phyloP scores from a whole-genome alignment of 1,140 invertebrate species.

The Drosophila lacteicornis region DNA sequence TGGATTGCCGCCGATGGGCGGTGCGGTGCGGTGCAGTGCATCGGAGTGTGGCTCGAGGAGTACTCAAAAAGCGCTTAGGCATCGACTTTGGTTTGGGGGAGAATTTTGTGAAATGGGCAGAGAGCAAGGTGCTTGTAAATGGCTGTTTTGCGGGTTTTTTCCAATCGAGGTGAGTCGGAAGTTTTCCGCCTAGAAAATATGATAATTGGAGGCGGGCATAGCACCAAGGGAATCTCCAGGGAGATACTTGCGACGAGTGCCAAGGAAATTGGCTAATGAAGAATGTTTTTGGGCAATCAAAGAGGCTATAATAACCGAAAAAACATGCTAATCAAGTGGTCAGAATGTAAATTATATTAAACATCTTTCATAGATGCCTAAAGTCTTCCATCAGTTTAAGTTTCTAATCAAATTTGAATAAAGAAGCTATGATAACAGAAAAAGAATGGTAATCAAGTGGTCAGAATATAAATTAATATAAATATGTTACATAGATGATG shows the following conservation, averaged over 20 bases:
- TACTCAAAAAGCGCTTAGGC: slow-evolving; percentile 67
- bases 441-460: too few relatives aligned
- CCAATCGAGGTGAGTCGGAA: slow-evolving; percentile 44
- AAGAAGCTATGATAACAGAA: too few relatives aligned
- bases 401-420: too few relatives aligned
- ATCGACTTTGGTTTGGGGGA: background rate
- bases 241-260: background rate
- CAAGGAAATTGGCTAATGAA: slow-evolving; percentile 20
- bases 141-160: slow-evolving; percentile 37
- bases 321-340: slow-evolving; percentile 1
- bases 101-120: background rate
- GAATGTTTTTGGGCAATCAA: slow-evolving; percentile 6
- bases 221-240: background rate
- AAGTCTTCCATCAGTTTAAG: too few relatives aligned
- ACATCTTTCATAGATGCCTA: too few relatives aligned
- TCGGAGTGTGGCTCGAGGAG: slow-evolving; percentile 27
- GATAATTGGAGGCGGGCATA: slow-evolving; percentile 29
- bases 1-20: background rate
- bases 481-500: background rate
- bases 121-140: slow-evolving; percentile 42
- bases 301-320: background rate
- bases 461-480: background rate
- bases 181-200: slow-evolving; percentile 30
- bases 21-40: background rate
- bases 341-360: background rate